Evolutionary conservation across 2,888 invertebrate genomes (phyloP), one percentile per base, ranked within the genome.

Genomic region (Tortrix viridana): DNA sequence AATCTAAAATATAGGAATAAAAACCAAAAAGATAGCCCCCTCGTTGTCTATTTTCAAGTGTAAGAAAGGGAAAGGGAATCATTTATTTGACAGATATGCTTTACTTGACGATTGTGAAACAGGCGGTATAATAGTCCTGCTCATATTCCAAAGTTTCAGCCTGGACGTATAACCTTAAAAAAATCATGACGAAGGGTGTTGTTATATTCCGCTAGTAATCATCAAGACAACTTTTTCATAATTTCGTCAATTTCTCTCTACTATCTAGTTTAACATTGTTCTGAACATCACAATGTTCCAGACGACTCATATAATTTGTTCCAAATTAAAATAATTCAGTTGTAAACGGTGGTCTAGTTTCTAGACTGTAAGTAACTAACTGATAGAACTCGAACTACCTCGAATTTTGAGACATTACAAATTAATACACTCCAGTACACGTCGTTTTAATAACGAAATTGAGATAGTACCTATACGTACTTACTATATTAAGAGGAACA

Each of bases 371-470:
- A 38, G 38, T 19, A 43, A 44, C 44, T 18, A 19, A 44, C 9
- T 44, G 7, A 9, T 44, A 44, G 18, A 48, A 23, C 19, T 23
- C 6, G 7, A 23, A n/a, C 23, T 26, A 23, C 14, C 46, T 41
- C 2, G 7, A 50, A 20, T 18, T 37, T 50, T 49, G 20, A 20
- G 14, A 19, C 50, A 19, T 37, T 49, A 23, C 18, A 6, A 14
- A 53, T 53, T 43, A 47, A 5, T 4, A 53, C 41, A 43, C 53
- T 22, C 20, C 41, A 23, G 41, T 16, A 22, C 41, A 16, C 12
- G 1, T n/a, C 3, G 52, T 9, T 53, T 53, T 22, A 53, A 53
- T 38, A 38, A 41, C 41, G n/a, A 41, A 16, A 41, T n/a, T 16
- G 16, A 14, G n/a, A 38, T 38, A 12, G 14, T 14, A 5, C 9